A percentile compares a stretch with the other conserved stretches of the same genome.
Evolutionary conservation across 2,888 invertebrate genomes (phyloP).

Genomic region (Trypoxylon attenuatum): DNA sequence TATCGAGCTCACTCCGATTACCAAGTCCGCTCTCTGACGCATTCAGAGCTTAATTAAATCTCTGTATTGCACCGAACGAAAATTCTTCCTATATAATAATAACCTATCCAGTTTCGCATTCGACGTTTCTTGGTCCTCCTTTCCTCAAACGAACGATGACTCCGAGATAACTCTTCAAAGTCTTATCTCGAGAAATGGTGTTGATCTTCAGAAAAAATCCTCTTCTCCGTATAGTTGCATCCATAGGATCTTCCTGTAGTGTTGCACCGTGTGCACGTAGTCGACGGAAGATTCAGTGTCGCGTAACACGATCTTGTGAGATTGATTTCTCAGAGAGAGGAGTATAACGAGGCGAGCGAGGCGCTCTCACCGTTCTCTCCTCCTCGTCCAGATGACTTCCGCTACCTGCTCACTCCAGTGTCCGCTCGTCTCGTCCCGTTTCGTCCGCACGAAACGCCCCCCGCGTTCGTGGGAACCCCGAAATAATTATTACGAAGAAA

Average conservation of each 20-base stretch:
- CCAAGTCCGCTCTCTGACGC: slow-evolving; percentile 1
- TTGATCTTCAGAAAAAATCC: neutral
- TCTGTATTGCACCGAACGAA: too few relatives aligned
- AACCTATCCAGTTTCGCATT: neutral
- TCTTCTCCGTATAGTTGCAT: neutral
- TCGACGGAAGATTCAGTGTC: slow-evolving; percentile 23
- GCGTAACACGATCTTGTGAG: slow-evolving; percentile 66
- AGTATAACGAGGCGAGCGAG: slow-evolving; percentile 52
- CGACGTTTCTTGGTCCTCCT: neutral
- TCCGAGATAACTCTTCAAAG: neutral
- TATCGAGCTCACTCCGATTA: slow-evolving; percentile 21
- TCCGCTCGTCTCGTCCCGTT: slow-evolving; percentile 61
- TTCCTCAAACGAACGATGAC: neutral
- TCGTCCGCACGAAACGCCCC: slow-evolving; percentile 70
- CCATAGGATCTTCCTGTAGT: slow-evolving; percentile 14
- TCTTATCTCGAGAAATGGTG: neutral
- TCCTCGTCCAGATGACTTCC: slow-evolving; percentile 71
- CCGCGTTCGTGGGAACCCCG: slow-evolving; percentile 73
- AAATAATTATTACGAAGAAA: slow-evolving; percentile 72
- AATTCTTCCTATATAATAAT: too few relatives aligned
- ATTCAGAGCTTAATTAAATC: slow-evolving; percentile 4
- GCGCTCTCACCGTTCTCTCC: slow-evolving; percentile 63
- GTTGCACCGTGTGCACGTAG: neutral
- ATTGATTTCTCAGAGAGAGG: slow-evolving; percentile 69
- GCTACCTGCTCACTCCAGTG: slow-evolving; percentile 70